Percentiles rank a stretch among this genome's conserved stretches.
These are phyloP conservation scores for Altica lythri DNA, from an alignment of 2,888 invertebrate species.

Conservation along the genomic window DNA sequence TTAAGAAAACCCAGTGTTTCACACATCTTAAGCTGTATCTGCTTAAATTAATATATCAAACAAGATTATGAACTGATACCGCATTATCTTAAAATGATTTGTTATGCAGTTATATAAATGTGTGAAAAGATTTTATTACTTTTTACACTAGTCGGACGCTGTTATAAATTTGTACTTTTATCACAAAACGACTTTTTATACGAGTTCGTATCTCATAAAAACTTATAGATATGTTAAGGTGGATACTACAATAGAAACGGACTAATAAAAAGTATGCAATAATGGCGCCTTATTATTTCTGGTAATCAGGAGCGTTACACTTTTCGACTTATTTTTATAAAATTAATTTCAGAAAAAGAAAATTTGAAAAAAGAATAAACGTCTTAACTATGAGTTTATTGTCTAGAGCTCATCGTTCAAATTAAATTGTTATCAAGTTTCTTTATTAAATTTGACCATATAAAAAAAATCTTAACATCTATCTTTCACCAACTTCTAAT, in stretches of 20 bases:
- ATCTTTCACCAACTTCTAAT: no score
- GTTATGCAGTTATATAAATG: constrained; percentile 15
- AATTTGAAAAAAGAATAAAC: no score
- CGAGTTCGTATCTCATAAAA: constrained; percentile 41
- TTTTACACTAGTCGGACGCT: constrained; percentile 17
- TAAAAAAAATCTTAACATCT: no score
- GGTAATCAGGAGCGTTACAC: not conserved
- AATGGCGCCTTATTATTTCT: not conserved
- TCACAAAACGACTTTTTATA: constrained; percentile 35
- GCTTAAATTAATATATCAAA: constrained; percentile 2
- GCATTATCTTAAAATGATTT: constrained; percentile 13
- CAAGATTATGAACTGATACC: constrained; percentile 9
- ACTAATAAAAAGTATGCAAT: constrained; percentile 7
- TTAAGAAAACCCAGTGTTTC: not conserved
- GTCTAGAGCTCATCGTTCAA: no score
- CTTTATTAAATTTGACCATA: no score
- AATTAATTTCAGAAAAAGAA: no score
- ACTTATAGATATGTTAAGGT: constrained; percentile 6
- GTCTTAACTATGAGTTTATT: no score
- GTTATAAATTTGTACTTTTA: constrained; percentile 33
- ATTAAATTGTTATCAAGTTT: no score
- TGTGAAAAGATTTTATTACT: constrained; percentile 19
- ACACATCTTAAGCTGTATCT: constrained; percentile 3
- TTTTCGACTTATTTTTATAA: not conserved
- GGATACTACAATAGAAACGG: not conserved